Base-by-base conservation (phyloP, 2,888 invertebrate species). In the Andricus curvator region DNA sequence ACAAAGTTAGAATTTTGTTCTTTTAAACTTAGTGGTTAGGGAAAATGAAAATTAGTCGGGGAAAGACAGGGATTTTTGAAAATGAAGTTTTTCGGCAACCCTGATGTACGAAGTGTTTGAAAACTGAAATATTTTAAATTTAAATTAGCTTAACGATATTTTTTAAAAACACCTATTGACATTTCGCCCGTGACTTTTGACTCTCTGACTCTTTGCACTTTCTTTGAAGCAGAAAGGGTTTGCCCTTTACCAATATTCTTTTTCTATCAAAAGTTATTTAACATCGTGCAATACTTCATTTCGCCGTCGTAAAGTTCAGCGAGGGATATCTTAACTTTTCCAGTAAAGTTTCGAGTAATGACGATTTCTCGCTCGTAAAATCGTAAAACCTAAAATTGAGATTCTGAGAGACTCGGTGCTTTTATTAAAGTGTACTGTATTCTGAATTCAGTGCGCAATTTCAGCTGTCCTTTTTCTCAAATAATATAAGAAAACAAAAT, bases 321-420 rank as follows among this genome's bases (percentile, higher is more conserved):
- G 9, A 37, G n/a, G 20, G 62, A 77, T 62, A 22, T 77, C 22
- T n/a, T 8, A 44, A 77, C 22, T 62, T 77, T 77, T 77, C 6
- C 11, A 22, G 4, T 11, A 29, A 64, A 77, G 37, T 62, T 62
- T 62, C 25, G 20, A 25, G 60, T 62, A 41, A 62, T 60, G 20
- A 33, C 20, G 25, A 60, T 60, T 29, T 77, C 17, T 29, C 15
- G 17, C 33, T 77, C 25, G n/a, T 64, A 20, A 64, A 64, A 77
- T 77, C 22, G 17, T 41, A 62, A 11, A 51, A 48, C 17, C 25
- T 48, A 68, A 11, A 68, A 25, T 15, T 44, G 68, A 25, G 13
- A 44, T 20, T 67, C n/a, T 13, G 20, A 8, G 41, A 65, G 25
- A 68, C 60, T 60, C 22, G 22, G 44, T 20, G 8, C 44, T 51